Evolutionary conservation across 2,888 invertebrate species (phyloP), one percentile per base, ranked within the genome.

Genomic region (Drosophila phalerata): DNA sequence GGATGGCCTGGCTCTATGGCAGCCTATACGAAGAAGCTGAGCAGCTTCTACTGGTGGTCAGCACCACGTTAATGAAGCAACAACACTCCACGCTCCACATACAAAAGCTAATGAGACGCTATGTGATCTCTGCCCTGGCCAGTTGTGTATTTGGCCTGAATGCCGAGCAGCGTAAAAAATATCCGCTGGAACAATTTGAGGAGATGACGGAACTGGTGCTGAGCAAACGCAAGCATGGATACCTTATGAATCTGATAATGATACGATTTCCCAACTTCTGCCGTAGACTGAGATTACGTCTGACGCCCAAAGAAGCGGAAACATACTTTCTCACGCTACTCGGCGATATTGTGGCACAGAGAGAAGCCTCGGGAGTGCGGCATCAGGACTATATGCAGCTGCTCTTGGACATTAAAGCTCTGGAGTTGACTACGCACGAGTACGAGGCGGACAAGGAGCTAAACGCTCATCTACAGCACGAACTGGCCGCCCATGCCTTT

Each of bases 371-470:
- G 0, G 71, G 71, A 0, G 85, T 78, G 10, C 76, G 78, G 0
- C 63, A 55, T 0, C 91, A 94, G 56, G 95, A 95, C 84, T 95
- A 95, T 69, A 85, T 95, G 66, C 94, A 95, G 77, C 83, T 94
- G 22, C 81, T 95, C 40, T 92, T 94, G 38, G 93, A 94, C 45
- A 79, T 94, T 25, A 94, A 93, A 73, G 92, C 73, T 0, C 67
- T 87, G 30, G 90, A 92, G 63, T 63, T 82, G 45, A 88, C 81
- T 37, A 91, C 90, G 0, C 91, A 90, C 38, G 89, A 90, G 45
- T 82, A 82, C 3, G 84, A 89, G 49, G 66, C 93, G 52, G 92
- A 93, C 64, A 88, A 88, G 47, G 85, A 87, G 17, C 60, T 92
- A 2, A 77, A 72, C 3, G 66, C 69, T 10, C 91, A 90, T 63